Base-by-base conservation (phyloP, 2,113 vertebrate genomes). In the Hippopotamus amphibius region DNA sequence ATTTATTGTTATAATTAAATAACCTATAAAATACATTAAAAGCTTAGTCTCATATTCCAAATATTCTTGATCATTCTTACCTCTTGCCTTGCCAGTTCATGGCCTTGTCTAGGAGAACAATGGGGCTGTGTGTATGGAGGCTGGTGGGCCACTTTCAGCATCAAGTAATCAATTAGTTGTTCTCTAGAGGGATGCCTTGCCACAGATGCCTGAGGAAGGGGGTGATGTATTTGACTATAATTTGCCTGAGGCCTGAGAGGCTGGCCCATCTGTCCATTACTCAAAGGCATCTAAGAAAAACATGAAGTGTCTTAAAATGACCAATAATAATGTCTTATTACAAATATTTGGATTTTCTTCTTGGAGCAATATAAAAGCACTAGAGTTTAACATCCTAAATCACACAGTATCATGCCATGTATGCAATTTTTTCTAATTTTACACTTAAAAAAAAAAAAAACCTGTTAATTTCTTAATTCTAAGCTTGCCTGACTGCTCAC, bases 131-230 rank as follows among this genome's bases (percentile, higher is more conserved):
- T 85, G 87, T 98, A 98, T 92, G 98, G 97, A 97, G 99, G 98
- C 5, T 98, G 99, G 81, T 99, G 99, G 95, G 99, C 99, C 98
- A 99, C 99, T 99, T 99, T 99, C 97, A 99, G 98, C 99, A 99
- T 99, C 98, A 99, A 98, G 97, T 99, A 99, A 98, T 99, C 99
- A 74, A 99, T 99, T 97, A 99, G 99, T 98, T 99, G 99, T 97
- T 99, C 99, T 98, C 99, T 99, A 98, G 99, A 99, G 3, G 99
- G 99, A 98, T 99, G 99, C 84, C 99, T 99, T 85, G 98, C 99
- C 97, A 99, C 99, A 89, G 99, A 97, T 41, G 98, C 98, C 65
- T 99, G 99, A 98, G 98, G 95, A 97, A 97, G 97, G 95, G 99
- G 97, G 91, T 99, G 99, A 98, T 99, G 98, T 82, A 98, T 97